Conservation (phyloP, 2,113 vertebrate genomes). For the Laticauda colubrina region DNA sequence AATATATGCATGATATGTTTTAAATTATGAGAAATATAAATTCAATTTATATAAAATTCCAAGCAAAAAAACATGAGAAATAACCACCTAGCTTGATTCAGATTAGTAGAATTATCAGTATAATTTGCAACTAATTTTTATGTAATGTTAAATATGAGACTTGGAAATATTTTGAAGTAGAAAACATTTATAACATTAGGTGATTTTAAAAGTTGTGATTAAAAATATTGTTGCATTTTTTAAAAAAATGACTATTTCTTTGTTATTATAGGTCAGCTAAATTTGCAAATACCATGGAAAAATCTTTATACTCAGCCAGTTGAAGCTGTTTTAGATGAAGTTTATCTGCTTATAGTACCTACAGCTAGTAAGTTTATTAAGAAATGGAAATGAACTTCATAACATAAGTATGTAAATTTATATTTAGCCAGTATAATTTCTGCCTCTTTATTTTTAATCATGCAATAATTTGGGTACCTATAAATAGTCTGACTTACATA, state of each 20-base stretch:
- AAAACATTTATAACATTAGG: not conserved
- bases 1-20: not conserved
- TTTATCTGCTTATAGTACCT: conserved; percentile 94
- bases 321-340: conserved; percentile 89
- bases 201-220: not conserved
- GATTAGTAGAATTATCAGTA: not conserved
- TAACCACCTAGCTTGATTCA: not conserved
- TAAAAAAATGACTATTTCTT: not conserved
- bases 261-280: conserved; percentile 79
- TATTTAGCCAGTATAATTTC: not conserved
- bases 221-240: not conserved
- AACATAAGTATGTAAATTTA: not conserved
- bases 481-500: not conserved
- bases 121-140: not conserved
- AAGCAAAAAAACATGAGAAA: not conserved
- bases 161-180: not conserved
- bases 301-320: conserved; percentile 95
- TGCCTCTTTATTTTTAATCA: not conserved
- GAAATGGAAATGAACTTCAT: not conserved
- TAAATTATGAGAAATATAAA: not conserved
- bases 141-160: not conserved
- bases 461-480: not conserved
- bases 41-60: not conserved
- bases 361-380: conserved; percentile 83
- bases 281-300: conserved; percentile 94